These are phyloP conservation scores for Ornithorhynchus anatinus DNA, from an alignment of 2,113 vertebrate genomes.

Conservation along the genomic window DNA sequence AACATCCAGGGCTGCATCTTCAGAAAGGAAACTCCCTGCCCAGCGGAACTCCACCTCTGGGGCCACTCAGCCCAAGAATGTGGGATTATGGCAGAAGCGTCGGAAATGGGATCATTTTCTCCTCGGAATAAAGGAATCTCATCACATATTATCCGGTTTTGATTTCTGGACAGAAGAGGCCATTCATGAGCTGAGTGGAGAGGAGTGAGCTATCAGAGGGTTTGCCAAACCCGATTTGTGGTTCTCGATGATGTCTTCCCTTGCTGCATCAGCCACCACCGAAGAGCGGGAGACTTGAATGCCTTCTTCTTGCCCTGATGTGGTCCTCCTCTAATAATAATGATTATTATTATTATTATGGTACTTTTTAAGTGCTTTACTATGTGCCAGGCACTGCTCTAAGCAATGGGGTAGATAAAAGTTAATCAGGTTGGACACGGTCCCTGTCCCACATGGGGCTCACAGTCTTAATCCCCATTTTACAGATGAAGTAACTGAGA, in stretches of 20 bases:
- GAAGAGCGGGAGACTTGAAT: neutral
- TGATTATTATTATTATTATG: no score
- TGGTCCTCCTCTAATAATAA: no score
- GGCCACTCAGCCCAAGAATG: slow-evolving; percentile 46
- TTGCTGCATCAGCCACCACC: neutral
- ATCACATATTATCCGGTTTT: slow-evolving; percentile 57
- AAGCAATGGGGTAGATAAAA: no score
- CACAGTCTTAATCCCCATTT: no score
- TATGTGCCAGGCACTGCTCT: no score
- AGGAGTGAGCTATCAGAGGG: slow-evolving; percentile 21
- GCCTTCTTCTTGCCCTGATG: neutral
- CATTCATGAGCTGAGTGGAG: slow-evolving; percentile 54
- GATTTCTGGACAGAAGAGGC: slow-evolving; percentile 56
- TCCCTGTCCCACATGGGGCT: no score
- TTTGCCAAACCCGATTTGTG: slow-evolving; percentile 60
- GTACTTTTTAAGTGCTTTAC: no score
- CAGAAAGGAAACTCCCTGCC: no score
- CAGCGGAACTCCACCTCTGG: slow-evolving; percentile 56
- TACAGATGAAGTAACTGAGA: no score
- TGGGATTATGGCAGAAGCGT: slow-evolving; percentile 60
- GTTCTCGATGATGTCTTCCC: slow-evolving; percentile 39
- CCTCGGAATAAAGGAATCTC: slow-evolving; percentile 61
- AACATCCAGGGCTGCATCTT: slow-evolving; percentile 56
- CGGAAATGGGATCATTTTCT: slow-evolving; percentile 63
- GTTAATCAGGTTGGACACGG: no score